phyloP scores from a whole-genome alignment of 2,113 vertebrate genomes.

The Chiloscyllium plagiosum region DNA sequence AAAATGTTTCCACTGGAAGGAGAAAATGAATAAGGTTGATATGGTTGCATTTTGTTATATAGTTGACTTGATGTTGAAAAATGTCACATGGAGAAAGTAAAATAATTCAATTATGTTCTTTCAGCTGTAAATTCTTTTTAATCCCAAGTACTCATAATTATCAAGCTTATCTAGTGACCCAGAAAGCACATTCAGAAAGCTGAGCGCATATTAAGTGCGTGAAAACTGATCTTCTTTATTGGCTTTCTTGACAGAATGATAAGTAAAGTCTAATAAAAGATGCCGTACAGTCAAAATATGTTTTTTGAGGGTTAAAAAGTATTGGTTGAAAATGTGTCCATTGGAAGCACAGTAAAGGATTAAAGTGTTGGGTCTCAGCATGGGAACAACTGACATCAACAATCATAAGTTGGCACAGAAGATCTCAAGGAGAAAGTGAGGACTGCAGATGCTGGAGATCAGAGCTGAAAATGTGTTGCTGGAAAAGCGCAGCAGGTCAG shows the following conservation, averaged over 20 bases:
- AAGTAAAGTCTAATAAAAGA: neutral
- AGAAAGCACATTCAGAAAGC: neutral
- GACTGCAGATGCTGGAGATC: no score
- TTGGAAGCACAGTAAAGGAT: neutral
- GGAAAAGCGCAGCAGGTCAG: no score
- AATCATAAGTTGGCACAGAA: constrained; percentile 1
- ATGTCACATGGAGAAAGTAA: neutral
- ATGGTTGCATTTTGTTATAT: neutral
- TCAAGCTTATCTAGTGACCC: neutral
- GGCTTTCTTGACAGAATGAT: neutral
- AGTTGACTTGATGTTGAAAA: neutral
- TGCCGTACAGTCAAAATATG: neutral
- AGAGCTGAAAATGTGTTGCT: no score
- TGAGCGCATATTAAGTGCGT: neutral
- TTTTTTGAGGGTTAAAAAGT: neutral
- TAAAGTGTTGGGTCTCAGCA: neutral
- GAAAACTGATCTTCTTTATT: neutral
- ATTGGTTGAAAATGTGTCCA: neutral
- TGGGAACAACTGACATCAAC: constrained; percentile 13
- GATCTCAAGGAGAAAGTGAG: no score
- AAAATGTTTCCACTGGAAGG: neutral
- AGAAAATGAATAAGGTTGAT: neutral
- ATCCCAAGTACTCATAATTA: neutral
- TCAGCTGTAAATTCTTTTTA: neutral
- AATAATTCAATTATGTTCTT: neutral